A percentile compares a stretch with the other conserved stretches of the same genome.
These are phyloP conservation scores for Leptocoma aspasia DNA, from an alignment of 2,113 vertebrate species.

Conservation along the genomic window DNA sequence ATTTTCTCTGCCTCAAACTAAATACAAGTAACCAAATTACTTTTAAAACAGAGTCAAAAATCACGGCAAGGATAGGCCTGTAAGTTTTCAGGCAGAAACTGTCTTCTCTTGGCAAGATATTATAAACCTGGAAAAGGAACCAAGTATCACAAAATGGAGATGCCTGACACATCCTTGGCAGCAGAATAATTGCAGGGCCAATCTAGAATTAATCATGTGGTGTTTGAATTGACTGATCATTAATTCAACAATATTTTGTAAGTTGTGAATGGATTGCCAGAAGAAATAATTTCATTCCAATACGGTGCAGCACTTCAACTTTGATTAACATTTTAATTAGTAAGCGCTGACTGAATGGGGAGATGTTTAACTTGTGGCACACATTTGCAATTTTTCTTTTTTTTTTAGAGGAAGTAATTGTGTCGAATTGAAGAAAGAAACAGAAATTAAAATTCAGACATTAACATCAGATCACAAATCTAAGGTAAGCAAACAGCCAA, in stretches of 20 bases:
- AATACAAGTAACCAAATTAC: neutral
- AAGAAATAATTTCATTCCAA: slow-evolving; percentile 49
- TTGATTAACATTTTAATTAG: slow-evolving; percentile 68
- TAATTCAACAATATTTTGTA: slow-evolving; percentile 59
- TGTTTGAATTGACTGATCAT: slow-evolving; percentile 62
- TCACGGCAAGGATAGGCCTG: neutral
- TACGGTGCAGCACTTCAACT: neutral
- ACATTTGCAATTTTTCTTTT: slow-evolving; percentile 51
- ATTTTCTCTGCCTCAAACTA: neutral
- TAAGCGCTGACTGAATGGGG: slow-evolving; percentile 27
- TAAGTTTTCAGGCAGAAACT: slow-evolving; percentile 39
- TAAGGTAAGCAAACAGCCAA: slow-evolving; percentile 82
- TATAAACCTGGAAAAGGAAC: slow-evolving; percentile 35
- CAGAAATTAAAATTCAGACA: slow-evolving; percentile 92
- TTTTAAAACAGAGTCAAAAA: slow-evolving; percentile 12
- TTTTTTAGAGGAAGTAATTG: slow-evolving; percentile 90
- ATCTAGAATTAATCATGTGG: slow-evolving; percentile 47
- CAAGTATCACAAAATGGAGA: slow-evolving; percentile 57
- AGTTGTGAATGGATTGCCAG: slow-evolving; percentile 61
- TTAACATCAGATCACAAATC: slow-evolving; percentile 91
- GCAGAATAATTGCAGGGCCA: slow-evolving; percentile 50
- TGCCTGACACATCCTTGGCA: slow-evolving; percentile 27
- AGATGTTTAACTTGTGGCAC: slow-evolving; percentile 64
- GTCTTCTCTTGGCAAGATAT: slow-evolving; percentile 44
- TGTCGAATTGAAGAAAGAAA: slow-evolving; percentile 97